Base-by-base conservation (phyloP, 2,797 vertebrate genomes). In the Crossoptilon crossoptilon region DNA sequence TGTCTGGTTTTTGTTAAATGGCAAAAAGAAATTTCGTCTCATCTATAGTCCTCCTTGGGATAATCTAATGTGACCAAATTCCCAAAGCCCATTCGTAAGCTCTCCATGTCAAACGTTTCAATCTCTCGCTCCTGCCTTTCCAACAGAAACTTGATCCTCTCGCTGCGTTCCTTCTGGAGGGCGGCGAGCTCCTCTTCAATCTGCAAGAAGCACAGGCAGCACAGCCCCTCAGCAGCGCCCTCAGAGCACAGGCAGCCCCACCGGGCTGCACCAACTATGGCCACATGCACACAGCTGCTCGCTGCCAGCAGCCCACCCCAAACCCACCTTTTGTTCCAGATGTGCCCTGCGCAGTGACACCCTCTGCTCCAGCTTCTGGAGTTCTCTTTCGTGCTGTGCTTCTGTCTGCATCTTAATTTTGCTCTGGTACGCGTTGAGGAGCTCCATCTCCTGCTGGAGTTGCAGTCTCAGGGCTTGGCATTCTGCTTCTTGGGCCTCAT, bases 321-420 rank as follows among this genome's bases (percentile, higher is more conserved):
- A 4, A 8, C 39, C 0, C 91, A 99, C 99, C 99, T 99, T 99
- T 97, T 99, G 99, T 91, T 99, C 99, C 53, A 99, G 99, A 95
- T 99, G 99, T 81, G 99, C 99, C 96, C 99, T 98, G 95, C 99
- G 99, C 96, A 99, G 98, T 7, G 99, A 99, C 97, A 99, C 99
- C 97, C 99, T 99, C 97, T 99, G 99, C 98, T 99, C 99, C 95
- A 99, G 98, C 97, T 99, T 99, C 98, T 99, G 99, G 97, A 98
- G 98, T 95, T 99, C 99, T 8, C 99, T 98, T 95, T 99, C 99
- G 11, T 99, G 99, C 98, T 99, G 99, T 33, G 99, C 98, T 98
- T 99, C 99, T 51, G 99, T 99, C 97, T 99, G 99, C 98, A 99
- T 99, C 98, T 99, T 99, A 97, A 99, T 99, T 98, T 99, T 99